Base-by-base conservation (phyloP, 2,888 invertebrate genomes). In the Chironomus riparius region DNA sequence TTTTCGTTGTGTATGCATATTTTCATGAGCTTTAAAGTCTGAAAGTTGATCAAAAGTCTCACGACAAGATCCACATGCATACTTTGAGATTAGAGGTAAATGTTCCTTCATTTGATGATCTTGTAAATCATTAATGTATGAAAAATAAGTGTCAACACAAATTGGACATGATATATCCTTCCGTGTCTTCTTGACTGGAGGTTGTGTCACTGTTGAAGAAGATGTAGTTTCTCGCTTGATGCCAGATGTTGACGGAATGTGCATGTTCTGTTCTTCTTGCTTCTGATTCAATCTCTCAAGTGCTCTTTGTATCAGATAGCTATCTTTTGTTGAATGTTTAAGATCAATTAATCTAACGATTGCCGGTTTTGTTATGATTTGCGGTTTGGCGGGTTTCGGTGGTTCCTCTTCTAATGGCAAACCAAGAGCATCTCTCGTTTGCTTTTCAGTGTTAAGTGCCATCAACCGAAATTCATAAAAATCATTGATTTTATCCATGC, bases 401-500 rank as follows among this genome's bases (percentile, higher is more conserved):
- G 28, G 13, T 70, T 48, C 50, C 7, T 21, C 15, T 18, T 21
- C 50, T 12, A 62, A 47, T 0, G 86, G 86, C 4, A 86, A 78
- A 0, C 86, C 86, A 0, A 86, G 81, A 7, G 82, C 74, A 47
- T 84, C 80, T 22, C 88, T 80, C 0, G 88, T 88, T 68, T 84
- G 82, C 28, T 81, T 83, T 78, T 88, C 86, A 0, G 87, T 88
- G 47, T 86, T 83, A 62, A 83, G 82, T 79, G 88, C 87, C 86
- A 88, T 85, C 78, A 87, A 86, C 13, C 87, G 81, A 80, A 88
- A 89, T 80, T 88, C 87, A 48, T 86, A 87, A 81, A 88, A 88
- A 78, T 88, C 88, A 79, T 87, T 87, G 76, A 89, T 86, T 82
- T 88, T 88, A 79, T 88, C 88, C 15, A 87, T 86, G 61, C 88